Evolutionary conservation across 2,888 invertebrate genomes (phyloP).

Genomic region (Lagria hirta): DNA sequence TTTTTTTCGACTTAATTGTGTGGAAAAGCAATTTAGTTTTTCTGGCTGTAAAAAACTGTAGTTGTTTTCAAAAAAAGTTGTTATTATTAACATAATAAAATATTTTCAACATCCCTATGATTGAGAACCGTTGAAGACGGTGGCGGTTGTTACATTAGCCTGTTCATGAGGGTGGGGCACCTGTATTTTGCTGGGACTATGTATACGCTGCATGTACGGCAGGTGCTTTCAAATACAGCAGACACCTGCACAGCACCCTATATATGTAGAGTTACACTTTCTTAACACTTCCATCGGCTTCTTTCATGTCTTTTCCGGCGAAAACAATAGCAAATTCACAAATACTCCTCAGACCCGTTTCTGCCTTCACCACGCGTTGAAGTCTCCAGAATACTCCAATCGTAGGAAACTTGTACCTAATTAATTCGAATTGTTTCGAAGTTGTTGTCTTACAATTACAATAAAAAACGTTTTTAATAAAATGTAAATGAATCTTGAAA

Average conservation of each 20-base stretch:
- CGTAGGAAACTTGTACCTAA: too few species aligned
- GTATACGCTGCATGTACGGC: constrained; percentile 31
- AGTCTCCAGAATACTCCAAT: too few species aligned
- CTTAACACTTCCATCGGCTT: constrained; percentile 38
- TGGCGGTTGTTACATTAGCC: constrained; percentile 25
- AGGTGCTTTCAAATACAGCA: constrained; percentile 35
- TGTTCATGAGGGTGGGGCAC: constrained; percentile 33
- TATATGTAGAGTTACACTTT: constrained; percentile 45
- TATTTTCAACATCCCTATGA: too few species aligned
- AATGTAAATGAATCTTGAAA: too few species aligned
- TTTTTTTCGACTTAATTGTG: too few species aligned
- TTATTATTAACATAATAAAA: too few species aligned
- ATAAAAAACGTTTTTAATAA: background rate
- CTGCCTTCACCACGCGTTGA: constrained; percentile 5
- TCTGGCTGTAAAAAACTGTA: too few species aligned
- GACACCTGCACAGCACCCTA: constrained; percentile 41
- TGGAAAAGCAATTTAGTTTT: too few species aligned
- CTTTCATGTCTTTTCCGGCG: constrained; percentile 23
- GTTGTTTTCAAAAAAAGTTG: too few species aligned
- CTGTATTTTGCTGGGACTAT: constrained; percentile 23
- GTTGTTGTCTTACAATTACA: background rate
- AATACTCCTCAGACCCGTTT: constrained; percentile 5
- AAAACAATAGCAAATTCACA: too few species aligned
- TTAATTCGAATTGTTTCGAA: too few species aligned
- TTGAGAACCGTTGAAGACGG: constrained; percentile 8